phyloP scores from a whole-genome alignment of 1,140 invertebrate genomes.

The Bombus confusus region DNA sequence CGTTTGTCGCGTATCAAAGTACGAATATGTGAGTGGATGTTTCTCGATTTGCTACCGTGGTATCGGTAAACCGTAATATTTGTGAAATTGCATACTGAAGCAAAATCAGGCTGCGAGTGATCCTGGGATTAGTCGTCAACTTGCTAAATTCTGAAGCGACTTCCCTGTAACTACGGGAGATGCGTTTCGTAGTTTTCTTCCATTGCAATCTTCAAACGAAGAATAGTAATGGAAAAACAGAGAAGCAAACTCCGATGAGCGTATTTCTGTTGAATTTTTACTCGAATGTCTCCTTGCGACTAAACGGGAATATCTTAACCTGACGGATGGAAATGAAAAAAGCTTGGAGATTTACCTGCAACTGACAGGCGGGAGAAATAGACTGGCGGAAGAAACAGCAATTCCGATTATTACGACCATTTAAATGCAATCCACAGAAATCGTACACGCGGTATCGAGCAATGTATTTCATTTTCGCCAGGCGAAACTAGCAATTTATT shows the following conservation, averaged over 20 bases:
- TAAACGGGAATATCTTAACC: neutral
- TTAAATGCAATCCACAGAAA: neutral
- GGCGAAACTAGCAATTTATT: no score
- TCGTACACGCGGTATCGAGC: neutral
- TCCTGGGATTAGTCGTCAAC: no score
- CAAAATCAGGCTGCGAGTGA: no score
- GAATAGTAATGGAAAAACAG: neutral
- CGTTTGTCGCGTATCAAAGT: no score
- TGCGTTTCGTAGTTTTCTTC: no score
- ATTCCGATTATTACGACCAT: neutral
- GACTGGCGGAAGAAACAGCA: neutral
- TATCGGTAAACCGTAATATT: neutral
- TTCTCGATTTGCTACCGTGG: no score
- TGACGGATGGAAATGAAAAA: no score
- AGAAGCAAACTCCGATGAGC: neutral
- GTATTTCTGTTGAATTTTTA: neutral
- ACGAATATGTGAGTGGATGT: no score
- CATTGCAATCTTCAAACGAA: neutral
- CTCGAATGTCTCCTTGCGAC: no score
- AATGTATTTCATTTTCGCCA: neutral
- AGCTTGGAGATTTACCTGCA: no score
- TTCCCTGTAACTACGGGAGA: neutral
- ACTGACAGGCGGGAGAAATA: no score
- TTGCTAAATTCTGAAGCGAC: neutral
- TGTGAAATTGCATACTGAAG: neutral